Conservation (phyloP, 2,113 vertebrate genomes). For the Balaenoptera acutorostrata region DNA sequence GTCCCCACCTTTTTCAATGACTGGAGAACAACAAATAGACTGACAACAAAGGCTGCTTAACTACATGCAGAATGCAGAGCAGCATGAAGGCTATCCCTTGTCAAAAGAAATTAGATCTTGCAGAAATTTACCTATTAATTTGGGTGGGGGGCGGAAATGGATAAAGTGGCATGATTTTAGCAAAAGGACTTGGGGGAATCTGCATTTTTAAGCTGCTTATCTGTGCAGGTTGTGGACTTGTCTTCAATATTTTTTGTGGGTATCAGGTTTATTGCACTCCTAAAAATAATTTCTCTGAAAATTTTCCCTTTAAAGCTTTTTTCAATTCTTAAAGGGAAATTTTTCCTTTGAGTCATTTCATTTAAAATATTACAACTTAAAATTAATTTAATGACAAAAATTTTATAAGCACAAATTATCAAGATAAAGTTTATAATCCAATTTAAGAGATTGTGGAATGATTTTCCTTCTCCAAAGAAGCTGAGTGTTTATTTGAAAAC, state of each 20-base stretch:
- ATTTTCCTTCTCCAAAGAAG: background rate
- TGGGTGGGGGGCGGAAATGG: background rate
- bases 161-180: background rate
- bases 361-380: background rate
- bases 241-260: background rate
- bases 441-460: background rate
- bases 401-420: background rate
- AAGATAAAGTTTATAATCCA: background rate
- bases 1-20: background rate
- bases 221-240: background rate
- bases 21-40: background rate
- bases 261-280: background rate
- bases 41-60: background rate
- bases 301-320: background rate
- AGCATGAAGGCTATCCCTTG: background rate
- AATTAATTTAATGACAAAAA: background rate
- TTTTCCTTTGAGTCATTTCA: background rate
- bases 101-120: background rate
- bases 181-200: background rate
- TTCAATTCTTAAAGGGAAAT: background rate
- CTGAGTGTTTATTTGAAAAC: background rate
- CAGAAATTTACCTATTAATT: background rate
- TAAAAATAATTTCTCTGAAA: background rate
- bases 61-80: background rate
- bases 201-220: background rate